Base-by-base conservation (phyloP, 2,797 vertebrate genomes). In the Craterocephalus amniculus region DNA sequence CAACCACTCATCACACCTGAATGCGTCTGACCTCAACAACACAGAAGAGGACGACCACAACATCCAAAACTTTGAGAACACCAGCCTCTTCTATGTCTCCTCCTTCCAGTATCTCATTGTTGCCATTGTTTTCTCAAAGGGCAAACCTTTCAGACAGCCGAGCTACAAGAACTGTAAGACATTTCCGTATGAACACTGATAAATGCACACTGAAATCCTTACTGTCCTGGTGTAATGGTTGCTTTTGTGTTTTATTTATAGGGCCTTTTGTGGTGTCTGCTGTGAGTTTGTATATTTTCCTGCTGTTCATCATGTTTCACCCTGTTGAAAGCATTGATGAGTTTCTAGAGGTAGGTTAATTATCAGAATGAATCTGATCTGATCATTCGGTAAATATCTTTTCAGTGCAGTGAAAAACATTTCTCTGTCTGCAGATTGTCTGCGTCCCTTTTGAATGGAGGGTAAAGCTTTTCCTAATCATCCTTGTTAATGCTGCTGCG, bases 31-130 rank as follows among this genome's bases (percentile, higher is more conserved):
- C 45, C 67, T 56, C 13, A 97, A 97, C 29, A 51, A 87, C 62
- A 96, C 95, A 0, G 76, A 93, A 58, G 6, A 58, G 0, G 95
- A 98, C 45, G 93, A 95, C 27, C 96, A 95, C 92, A 94, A 96
- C 90, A 98, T 98, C 86, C 78, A 89, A 81, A 99, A 97, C 83
- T 97, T 95, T 9, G 96, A 98, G 91, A 99, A 99, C 91, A 99
- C 97, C 75, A 99, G 97, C 72, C 90, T 99, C 69, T 99, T 99
- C 92, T 99, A 96, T 85, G 89, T 99, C 88, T 99, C 98, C 80
- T 95, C 92, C 83, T 99, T 99, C 91, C 98, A 99, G 92, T 99
- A 99, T 94, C 96, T 99, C 86, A 96, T 97, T 49, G 96, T 99
- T 67, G 97, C 98, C 51, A 83, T 99, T 32, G 95, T 97, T 76